Percentiles rank a stretch among this genome's conserved stretches.
These are phyloP conservation scores for Druceiella hillmani DNA, from an alignment of 2,888 invertebrate species.

Conservation along the genomic window DNA sequence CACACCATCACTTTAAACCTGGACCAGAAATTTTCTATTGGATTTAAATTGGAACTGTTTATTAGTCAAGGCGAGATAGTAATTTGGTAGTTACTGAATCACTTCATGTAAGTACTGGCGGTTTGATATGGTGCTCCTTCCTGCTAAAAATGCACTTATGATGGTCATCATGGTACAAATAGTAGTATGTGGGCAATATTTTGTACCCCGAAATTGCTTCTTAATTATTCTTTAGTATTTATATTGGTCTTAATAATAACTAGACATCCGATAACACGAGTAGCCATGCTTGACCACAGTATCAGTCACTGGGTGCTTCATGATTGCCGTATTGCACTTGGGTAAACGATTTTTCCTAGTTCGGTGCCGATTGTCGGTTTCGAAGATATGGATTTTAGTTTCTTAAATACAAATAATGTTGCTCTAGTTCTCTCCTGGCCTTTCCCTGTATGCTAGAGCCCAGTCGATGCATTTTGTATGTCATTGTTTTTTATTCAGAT, in stretches of 20 bases:
- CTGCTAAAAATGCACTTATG: neutral
- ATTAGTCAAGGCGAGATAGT: neutral
- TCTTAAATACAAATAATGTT: neutral
- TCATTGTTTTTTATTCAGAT: neutral
- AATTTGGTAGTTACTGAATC: neutral
- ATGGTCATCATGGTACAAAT: neutral
- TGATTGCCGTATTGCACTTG: neutral
- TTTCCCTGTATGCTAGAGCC: neutral
- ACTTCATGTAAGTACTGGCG: neutral
- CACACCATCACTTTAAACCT: neutral
- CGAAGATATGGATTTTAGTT: neutral
- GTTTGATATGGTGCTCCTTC: neutral
- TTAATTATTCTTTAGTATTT: neutral
- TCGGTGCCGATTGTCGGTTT: neutral
- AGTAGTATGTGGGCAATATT: neutral
- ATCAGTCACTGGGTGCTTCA: neutral
- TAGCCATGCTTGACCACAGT: neutral
- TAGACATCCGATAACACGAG: neutral
- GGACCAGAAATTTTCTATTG: neutral
- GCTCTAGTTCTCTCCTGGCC: neutral
- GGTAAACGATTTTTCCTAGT: neutral
- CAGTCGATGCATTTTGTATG: neutral
- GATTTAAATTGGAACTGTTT: neutral
- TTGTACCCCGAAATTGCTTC: neutral
- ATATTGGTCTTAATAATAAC: neutral